A percentile compares a stretch with the other conserved stretches of the same genome.
phyloP scores from a whole-genome alignment of 2,888 invertebrate species.

The Parnassius glacialis region DNA sequence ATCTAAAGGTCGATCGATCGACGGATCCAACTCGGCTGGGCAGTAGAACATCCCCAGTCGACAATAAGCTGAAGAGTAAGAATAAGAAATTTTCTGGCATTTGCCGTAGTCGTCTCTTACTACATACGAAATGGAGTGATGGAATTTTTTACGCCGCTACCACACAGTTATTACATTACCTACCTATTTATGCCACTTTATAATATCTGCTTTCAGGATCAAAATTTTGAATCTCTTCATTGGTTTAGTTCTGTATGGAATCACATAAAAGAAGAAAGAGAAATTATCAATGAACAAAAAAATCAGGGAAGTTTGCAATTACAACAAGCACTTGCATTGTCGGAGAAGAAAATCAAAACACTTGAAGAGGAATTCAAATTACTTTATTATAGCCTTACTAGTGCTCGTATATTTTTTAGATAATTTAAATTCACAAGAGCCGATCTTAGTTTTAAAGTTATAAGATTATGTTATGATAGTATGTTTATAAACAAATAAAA shows the following conservation, averaged over 20 bases:
- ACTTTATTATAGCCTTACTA: conserved; percentile 94
- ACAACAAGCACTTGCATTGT: conserved; percentile 94
- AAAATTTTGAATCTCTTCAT: conserved; percentile 94
- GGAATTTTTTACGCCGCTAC: too few species aligned
- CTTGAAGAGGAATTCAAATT: conserved; percentile 91
- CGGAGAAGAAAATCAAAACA: conserved; percentile 89
- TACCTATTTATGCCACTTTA: too few species aligned
- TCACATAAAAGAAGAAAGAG: conserved; percentile 85
- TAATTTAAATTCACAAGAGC: conserved; percentile 39
- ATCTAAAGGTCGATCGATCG: too few species aligned
- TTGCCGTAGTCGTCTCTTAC: too few species aligned
- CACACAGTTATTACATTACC: too few species aligned
- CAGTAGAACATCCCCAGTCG: too few species aligned
- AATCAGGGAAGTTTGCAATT: conserved; percentile 91
- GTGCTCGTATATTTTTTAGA: conserved; percentile 97
- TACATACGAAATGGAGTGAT: too few species aligned
- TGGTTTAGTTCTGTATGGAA: conserved; percentile 95
- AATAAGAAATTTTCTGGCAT: too few species aligned
- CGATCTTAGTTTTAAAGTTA: too few species aligned
- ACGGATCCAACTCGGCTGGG: too few species aligned
- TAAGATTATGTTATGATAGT: conserved; percentile 17
- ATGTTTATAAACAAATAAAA: neutral
- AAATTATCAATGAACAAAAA: conserved; percentile 78
- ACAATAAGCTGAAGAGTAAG: too few species aligned
- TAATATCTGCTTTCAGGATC: conserved; percentile 60